Evolutionary conservation across 2,113 vertebrate species (phyloP).

Genomic region (Mystacornis crossleyi): DNA sequence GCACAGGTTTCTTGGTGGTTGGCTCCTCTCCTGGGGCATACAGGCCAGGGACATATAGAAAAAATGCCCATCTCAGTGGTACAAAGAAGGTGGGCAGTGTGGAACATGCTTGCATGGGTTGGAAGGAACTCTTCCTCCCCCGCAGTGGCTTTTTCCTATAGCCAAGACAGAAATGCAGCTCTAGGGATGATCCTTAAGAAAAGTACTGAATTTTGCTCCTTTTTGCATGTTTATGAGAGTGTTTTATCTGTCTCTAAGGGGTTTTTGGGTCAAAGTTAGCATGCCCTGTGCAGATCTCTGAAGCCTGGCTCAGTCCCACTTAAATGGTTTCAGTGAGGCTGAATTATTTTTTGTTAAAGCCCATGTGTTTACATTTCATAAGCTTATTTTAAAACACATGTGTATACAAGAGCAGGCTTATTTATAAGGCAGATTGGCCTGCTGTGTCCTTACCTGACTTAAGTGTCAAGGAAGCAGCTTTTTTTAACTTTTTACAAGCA

Average conservation of each 20-base stretch:
- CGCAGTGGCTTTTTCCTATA: neutral
- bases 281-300: neutral
- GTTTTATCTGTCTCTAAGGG: neutral
- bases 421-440: neutral
- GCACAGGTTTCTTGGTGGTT: neutral
- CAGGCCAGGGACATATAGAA: neutral
- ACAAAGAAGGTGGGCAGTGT: neutral
- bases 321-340: neutral
- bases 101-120: neutral
- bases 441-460: slow-evolving; percentile 62
- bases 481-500: neutral
- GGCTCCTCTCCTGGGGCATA: neutral
- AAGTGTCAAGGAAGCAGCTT: slow-evolving; percentile 33
- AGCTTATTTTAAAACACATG: slow-evolving; percentile 46
- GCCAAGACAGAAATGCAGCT: neutral
- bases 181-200: neutral
- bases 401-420: slow-evolving; percentile 5
- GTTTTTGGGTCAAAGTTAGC: neutral
- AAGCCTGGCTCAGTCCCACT: neutral
- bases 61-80: neutral
- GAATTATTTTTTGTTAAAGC: slow-evolving; percentile 16
- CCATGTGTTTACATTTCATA: slow-evolving; percentile 21
- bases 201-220: neutral
- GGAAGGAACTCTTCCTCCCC: neutral
- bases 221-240: neutral